A percentile compares a stretch with the other conserved stretches of the same genome.
These are phyloP conservation scores for Eupleurogrammus muticus DNA, from an alignment of 2,797 vertebrate genomes.

Conservation along the genomic window DNA sequence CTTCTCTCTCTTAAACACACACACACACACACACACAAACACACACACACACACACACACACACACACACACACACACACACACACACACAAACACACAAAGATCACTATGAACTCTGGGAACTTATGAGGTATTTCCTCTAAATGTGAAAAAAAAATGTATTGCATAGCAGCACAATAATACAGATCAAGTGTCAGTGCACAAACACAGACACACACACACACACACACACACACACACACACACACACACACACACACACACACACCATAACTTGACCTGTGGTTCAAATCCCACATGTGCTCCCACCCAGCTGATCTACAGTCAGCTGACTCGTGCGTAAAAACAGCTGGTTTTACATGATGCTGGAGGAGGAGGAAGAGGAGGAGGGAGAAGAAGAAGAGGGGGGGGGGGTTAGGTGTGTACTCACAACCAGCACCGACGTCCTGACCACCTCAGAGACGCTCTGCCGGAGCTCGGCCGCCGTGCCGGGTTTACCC, in stretches of 20 bases:
- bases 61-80: not conserved
- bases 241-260: constrained; percentile 1
- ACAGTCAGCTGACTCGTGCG: constrained; percentile 22
- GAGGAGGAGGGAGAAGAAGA: not conserved
- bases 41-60: too few relatives aligned
- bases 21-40: not conserved
- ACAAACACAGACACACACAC: too few relatives aligned
- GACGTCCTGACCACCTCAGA: constrained; percentile 96
- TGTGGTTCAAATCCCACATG: not conserved
- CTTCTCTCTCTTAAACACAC: too few relatives aligned
- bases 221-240: constrained; percentile 1
- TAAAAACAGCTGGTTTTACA: constrained; percentile 3
- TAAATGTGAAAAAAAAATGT: too few relatives aligned
- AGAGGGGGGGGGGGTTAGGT: constrained; percentile 13
- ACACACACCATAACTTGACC: constrained; percentile 1
- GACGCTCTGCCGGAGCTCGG: constrained; percentile 95
- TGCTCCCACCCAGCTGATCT: constrained; percentile 24
- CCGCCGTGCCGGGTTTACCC: constrained; percentile 94
- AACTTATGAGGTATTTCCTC: too few relatives aligned
- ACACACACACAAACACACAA: not conserved
- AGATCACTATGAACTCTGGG: too few relatives aligned
- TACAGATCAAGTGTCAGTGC: too few relatives aligned
- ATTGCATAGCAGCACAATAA: too few relatives aligned
- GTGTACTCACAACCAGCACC: constrained; percentile 90
- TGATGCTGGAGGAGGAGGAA: not conserved